Conservation (phyloP, 37 sponge, comb jelly and placozoan genomes). For the Halichondria panicea region DNA sequence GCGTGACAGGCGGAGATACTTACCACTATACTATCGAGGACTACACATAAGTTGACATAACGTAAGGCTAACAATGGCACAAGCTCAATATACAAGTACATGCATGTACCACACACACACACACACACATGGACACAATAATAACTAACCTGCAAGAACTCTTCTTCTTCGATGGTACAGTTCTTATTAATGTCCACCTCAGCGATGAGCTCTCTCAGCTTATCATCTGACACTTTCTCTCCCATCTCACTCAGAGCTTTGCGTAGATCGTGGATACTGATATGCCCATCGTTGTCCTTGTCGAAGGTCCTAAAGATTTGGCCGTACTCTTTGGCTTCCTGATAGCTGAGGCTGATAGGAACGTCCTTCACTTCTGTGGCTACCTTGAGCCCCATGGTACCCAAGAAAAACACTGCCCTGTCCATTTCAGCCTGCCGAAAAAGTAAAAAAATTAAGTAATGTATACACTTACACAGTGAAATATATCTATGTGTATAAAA, state of each 20-base stretch:
- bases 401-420: slow-evolving; percentile 55
- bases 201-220: slow-evolving; percentile 89
- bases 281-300: slow-evolving; percentile 89
- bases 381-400: slow-evolving; percentile 84
- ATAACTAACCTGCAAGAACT: slow-evolving; percentile 85
- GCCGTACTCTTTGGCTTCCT: slow-evolving; percentile 73
- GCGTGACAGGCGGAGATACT: no score
- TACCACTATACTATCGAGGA: no score
- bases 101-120: neutral
- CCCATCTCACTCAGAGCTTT: slow-evolving; percentile 80
- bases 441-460: no score
- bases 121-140: neutral
- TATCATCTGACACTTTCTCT: slow-evolving; percentile 70
- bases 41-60: no score
- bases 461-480: no score
- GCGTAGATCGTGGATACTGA: slow-evolving; percentile 77
- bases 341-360: slow-evolving; percentile 74
- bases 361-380: slow-evolving; percentile 57
- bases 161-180: slow-evolving; percentile 94
- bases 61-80: no score
- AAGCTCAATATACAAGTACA: neutral
- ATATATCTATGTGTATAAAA: no score
- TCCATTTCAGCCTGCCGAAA: slow-evolving; percentile 73
- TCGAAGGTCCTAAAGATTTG: slow-evolving; percentile 81
- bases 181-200: slow-evolving; percentile 98